Percentiles rank a stretch among this genome's conserved stretches.
Evolutionary conservation across 2,113 vertebrate genomes (phyloP).

Genomic region (Isurus oxyrinchus): DNA sequence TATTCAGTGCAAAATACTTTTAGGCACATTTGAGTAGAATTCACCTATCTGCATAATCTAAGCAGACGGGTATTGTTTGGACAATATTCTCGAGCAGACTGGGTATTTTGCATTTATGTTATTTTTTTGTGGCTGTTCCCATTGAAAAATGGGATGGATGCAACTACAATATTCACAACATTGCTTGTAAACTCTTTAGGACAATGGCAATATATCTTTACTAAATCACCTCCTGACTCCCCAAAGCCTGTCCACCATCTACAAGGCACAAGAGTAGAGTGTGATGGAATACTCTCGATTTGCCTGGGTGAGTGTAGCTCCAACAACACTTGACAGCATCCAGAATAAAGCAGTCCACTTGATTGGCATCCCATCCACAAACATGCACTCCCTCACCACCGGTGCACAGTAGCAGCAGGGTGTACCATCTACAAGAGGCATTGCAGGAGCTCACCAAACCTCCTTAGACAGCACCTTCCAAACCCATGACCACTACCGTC

Average conservation of each 20-base stretch:
- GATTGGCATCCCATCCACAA: too few relatives aligned
- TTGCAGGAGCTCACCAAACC: too few relatives aligned
- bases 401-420: too few relatives aligned
- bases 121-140: neutral
- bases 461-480: too few relatives aligned
- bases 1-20: neutral
- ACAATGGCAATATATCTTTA: neutral
- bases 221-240: neutral
- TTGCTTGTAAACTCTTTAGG: neutral
- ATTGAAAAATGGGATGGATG: neutral
- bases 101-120: neutral
- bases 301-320: too few relatives aligned
- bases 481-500: too few relatives aligned
- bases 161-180: neutral
- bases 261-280: neutral
- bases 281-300: too few relatives aligned
- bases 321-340: too few relatives aligned
- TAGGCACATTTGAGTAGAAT: neutral
- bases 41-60: neutral
- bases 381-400: too few relatives aligned
- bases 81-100: neutral
- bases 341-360: too few relatives aligned
- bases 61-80: neutral
- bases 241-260: too few relatives aligned
- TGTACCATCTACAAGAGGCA: too few relatives aligned